These are phyloP conservation scores for Oophaga pumilio DNA, from an alignment of 2,113 vertebrate genomes.

Conservation along the genomic window DNA sequence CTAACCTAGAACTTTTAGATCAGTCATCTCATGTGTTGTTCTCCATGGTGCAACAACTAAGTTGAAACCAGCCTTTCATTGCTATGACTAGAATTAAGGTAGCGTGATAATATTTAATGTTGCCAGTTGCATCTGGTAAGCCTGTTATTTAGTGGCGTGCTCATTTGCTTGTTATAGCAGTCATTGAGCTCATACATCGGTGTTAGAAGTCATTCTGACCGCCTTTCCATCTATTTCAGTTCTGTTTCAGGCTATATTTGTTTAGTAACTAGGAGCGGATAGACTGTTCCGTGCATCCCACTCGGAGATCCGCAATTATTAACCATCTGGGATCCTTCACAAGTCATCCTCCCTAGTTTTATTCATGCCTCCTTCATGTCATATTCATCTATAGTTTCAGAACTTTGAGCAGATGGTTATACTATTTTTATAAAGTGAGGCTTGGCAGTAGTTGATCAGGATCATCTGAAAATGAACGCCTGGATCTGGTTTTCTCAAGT, in stretches of 20 bases:
- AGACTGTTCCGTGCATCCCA: conserved; percentile 9
- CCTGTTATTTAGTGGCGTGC: conserved; percentile 21
- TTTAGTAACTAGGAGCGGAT: neutral
- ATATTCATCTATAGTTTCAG: neutral
- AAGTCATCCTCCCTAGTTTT: neutral
- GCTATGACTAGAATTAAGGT: neutral
- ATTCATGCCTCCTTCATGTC: neutral
- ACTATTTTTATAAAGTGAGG: neutral
- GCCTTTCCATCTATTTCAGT: conserved; percentile 29
- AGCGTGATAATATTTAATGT: conserved; percentile 3
- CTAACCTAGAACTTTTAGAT: neutral
- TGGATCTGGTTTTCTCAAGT: neutral
- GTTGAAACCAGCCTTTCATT: neutral
- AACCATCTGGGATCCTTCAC: conserved; percentile 23
- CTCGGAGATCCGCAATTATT: conserved; percentile 23
- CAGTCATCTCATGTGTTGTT: neutral
- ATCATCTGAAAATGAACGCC: neutral
- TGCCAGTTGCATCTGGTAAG: neutral
- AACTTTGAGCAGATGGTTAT: neutral
- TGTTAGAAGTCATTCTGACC: conserved; percentile 1
- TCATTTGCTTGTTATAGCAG: conserved; percentile 13
- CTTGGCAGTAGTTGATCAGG: neutral
- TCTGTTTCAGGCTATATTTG: conserved; percentile 32
- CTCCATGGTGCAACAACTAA: neutral
- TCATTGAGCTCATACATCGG: conserved; percentile 1